Evolutionary conservation across 2,888 invertebrate species (phyloP).

Genomic region (Tethea ocularis): DNA sequence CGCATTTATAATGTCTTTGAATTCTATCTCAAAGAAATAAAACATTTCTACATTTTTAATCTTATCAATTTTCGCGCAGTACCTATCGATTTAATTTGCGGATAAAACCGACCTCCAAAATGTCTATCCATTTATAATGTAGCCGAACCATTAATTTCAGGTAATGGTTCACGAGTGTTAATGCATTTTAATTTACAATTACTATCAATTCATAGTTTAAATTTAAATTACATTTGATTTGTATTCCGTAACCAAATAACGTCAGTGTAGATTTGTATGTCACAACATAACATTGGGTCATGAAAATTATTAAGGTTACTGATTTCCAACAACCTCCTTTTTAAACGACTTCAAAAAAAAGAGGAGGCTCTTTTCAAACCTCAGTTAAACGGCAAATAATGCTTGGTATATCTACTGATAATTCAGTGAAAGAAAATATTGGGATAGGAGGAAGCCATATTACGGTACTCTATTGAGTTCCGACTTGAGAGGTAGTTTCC

Average conservation of each 20-base stretch:
- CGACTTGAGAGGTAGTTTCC: too few relatives aligned
- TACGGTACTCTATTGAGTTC: too few relatives aligned
- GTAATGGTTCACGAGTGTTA: neutral
- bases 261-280: neutral
- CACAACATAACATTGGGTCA: neutral
- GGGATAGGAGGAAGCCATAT: too few relatives aligned
- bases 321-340: too few relatives aligned
- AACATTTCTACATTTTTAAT: neutral
- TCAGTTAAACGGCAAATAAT: too few relatives aligned
- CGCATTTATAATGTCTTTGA: too few relatives aligned
- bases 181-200: neutral
- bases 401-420: too few relatives aligned
- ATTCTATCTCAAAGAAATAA: neutral
- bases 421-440: too few relatives aligned
- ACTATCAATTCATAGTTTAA: neutral
- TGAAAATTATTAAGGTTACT: too few relatives aligned
- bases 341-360: too few relatives aligned
- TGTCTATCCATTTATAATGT: neutral
- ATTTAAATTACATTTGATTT: neutral
- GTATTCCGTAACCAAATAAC: neutral
- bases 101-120: neutral
- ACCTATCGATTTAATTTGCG: conserved; percentile 2
- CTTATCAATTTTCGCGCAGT: neutral
- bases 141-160: too few relatives aligned
- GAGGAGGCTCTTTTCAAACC: too few relatives aligned